Percentiles rank a stretch among this genome's conserved stretches.
Evolutionary conservation across 2,888 invertebrate genomes (phyloP).

Genomic region (Trichacis sp.): DNA sequence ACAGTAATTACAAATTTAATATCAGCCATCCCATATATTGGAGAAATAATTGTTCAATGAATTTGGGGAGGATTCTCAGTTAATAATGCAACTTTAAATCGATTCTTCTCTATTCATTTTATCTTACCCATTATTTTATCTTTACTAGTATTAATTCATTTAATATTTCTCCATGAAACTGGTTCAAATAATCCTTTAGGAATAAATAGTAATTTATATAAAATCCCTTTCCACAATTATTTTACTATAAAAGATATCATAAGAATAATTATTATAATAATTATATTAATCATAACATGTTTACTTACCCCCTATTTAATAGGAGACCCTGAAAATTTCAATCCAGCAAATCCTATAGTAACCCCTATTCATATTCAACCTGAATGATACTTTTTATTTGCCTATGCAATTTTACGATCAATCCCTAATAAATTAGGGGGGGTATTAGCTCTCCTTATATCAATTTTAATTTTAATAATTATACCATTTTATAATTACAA

Average conservation of each 20-base stretch:
- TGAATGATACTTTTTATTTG: conserved; percentile 88
- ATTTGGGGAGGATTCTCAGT: conserved; percentile 83
- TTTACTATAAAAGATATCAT: conserved; percentile 76
- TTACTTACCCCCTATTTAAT: conserved; percentile 76
- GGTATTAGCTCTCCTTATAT: conserved; percentile 76
- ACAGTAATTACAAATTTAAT: conserved; percentile 84
- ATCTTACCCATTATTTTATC: conserved; percentile 78
- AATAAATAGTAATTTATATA: conserved; percentile 75
- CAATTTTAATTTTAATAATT: conserved; percentile 77
- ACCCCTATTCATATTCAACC: conserved; percentile 84
- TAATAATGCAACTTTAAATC: conserved; percentile 80
- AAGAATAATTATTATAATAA: conserved; percentile 73
- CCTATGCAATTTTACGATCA: conserved; percentile 84
- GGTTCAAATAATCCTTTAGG: conserved; percentile 79
- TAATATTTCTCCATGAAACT: conserved; percentile 77
- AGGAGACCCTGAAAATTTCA: conserved; percentile 82
- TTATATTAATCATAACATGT: conserved; percentile 70
- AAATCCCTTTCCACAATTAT: conserved; percentile 79
- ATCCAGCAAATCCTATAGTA: conserved; percentile 76
- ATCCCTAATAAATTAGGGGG: conserved; percentile 86
- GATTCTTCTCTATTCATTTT: conserved; percentile 83
- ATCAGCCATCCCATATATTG: conserved; percentile 80
- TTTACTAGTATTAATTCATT: conserved; percentile 75
- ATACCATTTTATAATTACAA: conserved; percentile 73
- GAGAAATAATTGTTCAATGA: conserved; percentile 76